phyloP scores from a whole-genome alignment of 2,797 vertebrate genomes.

The Acrocephalus scirpaceus region DNA sequence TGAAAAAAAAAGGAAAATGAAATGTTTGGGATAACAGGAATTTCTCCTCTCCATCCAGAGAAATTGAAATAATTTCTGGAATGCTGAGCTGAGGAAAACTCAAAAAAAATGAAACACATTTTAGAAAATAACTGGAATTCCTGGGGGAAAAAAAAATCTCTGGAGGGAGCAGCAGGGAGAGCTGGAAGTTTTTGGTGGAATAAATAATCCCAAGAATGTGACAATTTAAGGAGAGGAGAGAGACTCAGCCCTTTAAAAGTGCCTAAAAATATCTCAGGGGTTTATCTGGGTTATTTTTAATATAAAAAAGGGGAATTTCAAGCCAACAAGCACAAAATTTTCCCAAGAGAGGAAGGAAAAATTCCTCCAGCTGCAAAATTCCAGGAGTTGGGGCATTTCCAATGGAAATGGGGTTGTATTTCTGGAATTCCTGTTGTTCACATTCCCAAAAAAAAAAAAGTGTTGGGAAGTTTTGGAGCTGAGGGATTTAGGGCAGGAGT shows the following conservation, averaged over 20 bases:
- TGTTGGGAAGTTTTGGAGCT: neutral
- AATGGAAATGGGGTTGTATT: neutral
- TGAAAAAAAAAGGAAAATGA: neutral
- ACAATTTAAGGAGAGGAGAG: neutral
- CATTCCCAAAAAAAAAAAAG: neutral
- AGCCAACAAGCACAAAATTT: neutral
- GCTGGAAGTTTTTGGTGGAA: neutral
- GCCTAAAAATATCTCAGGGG: neutral
- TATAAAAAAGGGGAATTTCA: neutral
- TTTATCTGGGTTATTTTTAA: neutral
- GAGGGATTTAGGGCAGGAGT: neutral
- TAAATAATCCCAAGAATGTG: neutral
- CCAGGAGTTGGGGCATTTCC: neutral
- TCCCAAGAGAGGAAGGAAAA: neutral
- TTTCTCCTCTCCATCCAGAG: neutral
- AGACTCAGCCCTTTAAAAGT: too few relatives aligned
- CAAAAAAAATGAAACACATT: neutral
- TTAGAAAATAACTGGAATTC: neutral
- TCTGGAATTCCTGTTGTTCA: neutral
- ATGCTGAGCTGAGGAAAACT: neutral
- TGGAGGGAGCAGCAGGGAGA: neutral
- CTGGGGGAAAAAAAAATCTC: neutral
- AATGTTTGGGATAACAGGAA: neutral
- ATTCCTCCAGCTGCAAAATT: neutral
- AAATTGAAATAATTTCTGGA: neutral